Evolutionary conservation across 2,888 invertebrate species (phyloP).

Genomic region (Acleris emargana): DNA sequence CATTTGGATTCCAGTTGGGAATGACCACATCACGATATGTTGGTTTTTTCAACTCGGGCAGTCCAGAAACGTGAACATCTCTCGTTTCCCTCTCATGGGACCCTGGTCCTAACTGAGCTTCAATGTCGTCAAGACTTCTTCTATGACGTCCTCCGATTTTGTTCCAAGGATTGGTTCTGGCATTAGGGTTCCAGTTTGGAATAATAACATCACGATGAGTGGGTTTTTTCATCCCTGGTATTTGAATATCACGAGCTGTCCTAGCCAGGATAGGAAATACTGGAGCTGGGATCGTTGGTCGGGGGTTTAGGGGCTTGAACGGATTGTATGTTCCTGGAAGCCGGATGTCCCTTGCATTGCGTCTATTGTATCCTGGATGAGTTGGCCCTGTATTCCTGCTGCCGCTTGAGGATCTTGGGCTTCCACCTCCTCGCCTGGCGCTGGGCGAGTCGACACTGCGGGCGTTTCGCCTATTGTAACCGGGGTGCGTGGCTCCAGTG

Average conservation of each 20-base stretch:
- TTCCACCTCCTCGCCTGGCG: conserved; percentile 26
- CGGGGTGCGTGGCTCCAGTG: conserved; percentile 56
- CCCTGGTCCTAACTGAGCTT: background rate
- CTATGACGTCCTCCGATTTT: conserved; percentile 42
- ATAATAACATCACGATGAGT: conserved; percentile 51
- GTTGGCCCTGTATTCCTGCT: conserved; percentile 18
- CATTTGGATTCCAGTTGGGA: conserved; percentile 34
- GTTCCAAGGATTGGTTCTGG: conserved; percentile 52
- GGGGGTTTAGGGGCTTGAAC: conserved; percentile 36
- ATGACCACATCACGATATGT: conserved; percentile 31
- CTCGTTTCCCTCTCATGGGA: conserved; percentile 20
- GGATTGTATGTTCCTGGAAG: conserved; percentile 31
- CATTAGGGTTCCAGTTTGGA: conserved; percentile 58
- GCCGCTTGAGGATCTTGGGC: conserved; percentile 5
- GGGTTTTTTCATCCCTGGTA: conserved; percentile 46
- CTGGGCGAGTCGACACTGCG: conserved; percentile 35
- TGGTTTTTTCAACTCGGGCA: conserved; percentile 20
- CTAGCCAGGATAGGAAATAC: conserved; percentile 39
- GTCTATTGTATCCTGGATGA: conserved; percentile 29
- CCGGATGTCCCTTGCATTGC: conserved; percentile 37
- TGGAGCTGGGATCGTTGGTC: conserved; percentile 27
- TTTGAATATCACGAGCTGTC: conserved; percentile 40
- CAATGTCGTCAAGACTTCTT: conserved; percentile 36
- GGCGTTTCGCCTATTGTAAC: conserved; percentile 56
- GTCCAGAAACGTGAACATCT: conserved; percentile 17